phyloP scores from a whole-genome alignment of 2,888 invertebrate species.

The Leucania comma region DNA sequence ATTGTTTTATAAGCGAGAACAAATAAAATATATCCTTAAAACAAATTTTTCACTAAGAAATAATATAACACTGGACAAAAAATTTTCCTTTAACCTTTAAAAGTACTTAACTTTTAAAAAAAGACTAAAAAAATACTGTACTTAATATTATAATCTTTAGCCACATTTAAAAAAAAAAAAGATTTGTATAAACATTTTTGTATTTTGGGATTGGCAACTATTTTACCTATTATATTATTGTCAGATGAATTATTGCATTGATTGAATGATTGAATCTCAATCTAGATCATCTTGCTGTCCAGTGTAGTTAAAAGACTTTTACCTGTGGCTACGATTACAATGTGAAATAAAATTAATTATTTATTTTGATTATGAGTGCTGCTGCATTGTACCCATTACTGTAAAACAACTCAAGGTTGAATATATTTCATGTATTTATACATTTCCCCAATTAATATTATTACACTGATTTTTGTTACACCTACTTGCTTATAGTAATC shows the following conservation, averaged over 20 bases:
- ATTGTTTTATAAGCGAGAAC: conserved; percentile 14
- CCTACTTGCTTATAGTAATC: conserved; percentile 12
- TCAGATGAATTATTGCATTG: conserved; percentile 2
- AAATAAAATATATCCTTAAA: conserved; percentile 6
- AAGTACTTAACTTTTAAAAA: background rate
- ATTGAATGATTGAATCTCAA: no score
- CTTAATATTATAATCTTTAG: background rate
- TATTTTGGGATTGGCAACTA: no score
- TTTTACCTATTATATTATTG: background rate
- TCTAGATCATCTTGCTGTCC: conserved; percentile 21
- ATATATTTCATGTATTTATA: conserved; percentile 1
- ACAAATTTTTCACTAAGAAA: conserved; percentile 9
- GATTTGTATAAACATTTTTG: background rate
- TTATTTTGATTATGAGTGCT: conserved; percentile 3
- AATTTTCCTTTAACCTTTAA: background rate
- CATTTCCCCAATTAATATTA: conserved; percentile 8
- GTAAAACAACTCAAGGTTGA: background rate
- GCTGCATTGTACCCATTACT: background rate
- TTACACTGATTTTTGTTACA: conserved; percentile 12
- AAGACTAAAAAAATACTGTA: background rate
- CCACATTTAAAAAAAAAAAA: background rate
- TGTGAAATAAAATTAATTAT: conserved; percentile 1
- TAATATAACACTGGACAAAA: conserved; percentile 24
- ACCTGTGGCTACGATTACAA: conserved; percentile 12
- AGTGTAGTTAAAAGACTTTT: conserved; percentile 9